Evolutionary conservation across 1,140 invertebrate species (phyloP), one percentile per base, ranked within the genome.

Genomic region (Conus ventricosus): DNA sequence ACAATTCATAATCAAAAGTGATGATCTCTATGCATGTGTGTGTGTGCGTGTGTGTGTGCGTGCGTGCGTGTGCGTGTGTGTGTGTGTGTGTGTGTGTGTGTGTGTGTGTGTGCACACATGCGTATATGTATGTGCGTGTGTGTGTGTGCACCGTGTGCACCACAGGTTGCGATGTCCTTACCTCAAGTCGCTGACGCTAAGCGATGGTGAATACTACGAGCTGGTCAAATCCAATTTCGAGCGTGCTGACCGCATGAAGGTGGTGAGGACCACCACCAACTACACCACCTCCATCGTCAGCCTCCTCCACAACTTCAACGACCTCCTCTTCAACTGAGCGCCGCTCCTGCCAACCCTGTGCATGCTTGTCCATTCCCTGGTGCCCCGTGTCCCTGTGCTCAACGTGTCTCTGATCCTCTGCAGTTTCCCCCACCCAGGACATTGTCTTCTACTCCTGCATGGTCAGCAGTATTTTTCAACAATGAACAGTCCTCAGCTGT

Each of bases 161-260:
- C 94, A 92, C 89, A 95, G 96, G 88, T 93, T 96, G 90, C 93
- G 95, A 88, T 96, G 96, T 91, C 94, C 95, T 11, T 94, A 94
- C 88, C 91, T 96, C 13, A 95, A 95, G 89, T 96, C 96, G 8
- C 93, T 96, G 25, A 96, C 94, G 96, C 96, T 94, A 93, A 99
- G 98, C 94, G 99, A 99, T 95, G 99, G 99, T 5, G 97, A 99
- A 87, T 99, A 99, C 95, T 99, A 99, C 94, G 99, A 99, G 96
- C 98, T 99, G 90, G 99, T 99, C 20, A 99, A 99, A 95, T 99
- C 99, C 0, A 99, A 99, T 95, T 99, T 99, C 94, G 99, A 99
- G 95, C 96, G 99, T 92, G 99, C 99, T 5, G 99, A 99, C 95
- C 96, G 99, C 90, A 97, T 97, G 81, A 99, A 99, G 1, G 98